Base-by-base conservation (phyloP, 2,888 invertebrate genomes). In the Cephus runcator region DNA sequence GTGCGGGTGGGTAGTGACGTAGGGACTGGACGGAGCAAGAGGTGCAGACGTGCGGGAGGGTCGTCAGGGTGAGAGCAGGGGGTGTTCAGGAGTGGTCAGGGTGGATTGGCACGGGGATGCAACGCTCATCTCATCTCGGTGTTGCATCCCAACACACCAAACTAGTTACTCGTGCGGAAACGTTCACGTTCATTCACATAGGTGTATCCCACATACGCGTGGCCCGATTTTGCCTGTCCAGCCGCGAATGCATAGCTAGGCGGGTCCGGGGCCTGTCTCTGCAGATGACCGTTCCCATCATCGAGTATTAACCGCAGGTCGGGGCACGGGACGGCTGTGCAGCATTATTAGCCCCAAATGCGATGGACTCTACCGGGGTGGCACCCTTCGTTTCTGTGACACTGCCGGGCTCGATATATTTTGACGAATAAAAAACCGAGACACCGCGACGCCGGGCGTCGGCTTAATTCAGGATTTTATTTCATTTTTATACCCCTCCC, bases 241-340 rank as follows among this genome's bases (percentile, higher is more conserved):
- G 83, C 84, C 84, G 85, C 86, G 86, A 87, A 86, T 87, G 85
- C 87, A 84, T 56, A 34, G 71, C 31, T 34, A 74, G 74, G 74
- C 34, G 83, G 82, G 79, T 78, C 84, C 83, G 82, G 83, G 80
- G 85, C 86, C 90, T 90, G 90, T 91, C 91, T 91, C 91, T 91
- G 91, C 91, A 91, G 91, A 91, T 91, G 91, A 91, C 91, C 90
- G 91, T 91, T 91, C 91, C 91, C 91, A 91, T 91, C 91, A 91
- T 91, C 90, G 91, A 91, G 91, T 91, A 91, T 91, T 91, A 91
- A 91, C 91, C 91, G 90, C 91, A 91, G 89, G 86, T 88, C 84
- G 89, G 88, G 87, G 87, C 84, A 89, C 87, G 86, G 81, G 81
- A 82, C 87, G 87, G 87, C 84, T 82, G 85, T 88, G 86, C 86